Conservation (phyloP, 2,888 invertebrate genomes). For the Odontomyia ornata region DNA sequence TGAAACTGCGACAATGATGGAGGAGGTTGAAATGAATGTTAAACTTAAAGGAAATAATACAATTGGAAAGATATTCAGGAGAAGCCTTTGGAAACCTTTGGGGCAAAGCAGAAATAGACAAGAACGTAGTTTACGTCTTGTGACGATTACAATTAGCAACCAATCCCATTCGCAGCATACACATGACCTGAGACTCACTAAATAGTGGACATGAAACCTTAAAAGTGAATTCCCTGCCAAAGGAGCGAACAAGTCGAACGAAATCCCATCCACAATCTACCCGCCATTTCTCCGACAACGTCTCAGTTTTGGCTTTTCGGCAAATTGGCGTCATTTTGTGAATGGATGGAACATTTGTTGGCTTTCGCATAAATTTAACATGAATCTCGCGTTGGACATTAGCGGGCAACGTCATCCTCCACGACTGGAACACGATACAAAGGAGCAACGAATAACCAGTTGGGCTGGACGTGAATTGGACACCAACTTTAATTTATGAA, state of each 20-base stretch:
- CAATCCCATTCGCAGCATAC: no score
- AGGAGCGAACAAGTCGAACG: no score
- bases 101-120: no score
- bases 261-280: no score
- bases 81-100: no score
- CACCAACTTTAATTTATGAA: not conserved
- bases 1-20: not conserved
- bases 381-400: conserved; percentile 3
- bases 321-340: conserved; percentile 22
- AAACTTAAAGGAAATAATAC: not conserved
- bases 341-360: conserved; percentile 2
- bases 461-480: not conserved
- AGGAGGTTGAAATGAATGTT: not conserved
- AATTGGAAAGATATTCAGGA: no score
- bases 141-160: no score
- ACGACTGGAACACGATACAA: not conserved
- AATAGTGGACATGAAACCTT: not conserved
- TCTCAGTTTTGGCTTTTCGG: not conserved
- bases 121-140: no score
- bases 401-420: not conserved
- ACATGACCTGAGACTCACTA: not conserved
- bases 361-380: conserved; percentile 15
- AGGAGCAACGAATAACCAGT: not conserved
- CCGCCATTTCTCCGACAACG: no score
- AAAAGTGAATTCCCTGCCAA: not conserved